phyloP scores from a whole-genome alignment of 1,140 invertebrate species.

The Leptonema lineaticorne region DNA sequence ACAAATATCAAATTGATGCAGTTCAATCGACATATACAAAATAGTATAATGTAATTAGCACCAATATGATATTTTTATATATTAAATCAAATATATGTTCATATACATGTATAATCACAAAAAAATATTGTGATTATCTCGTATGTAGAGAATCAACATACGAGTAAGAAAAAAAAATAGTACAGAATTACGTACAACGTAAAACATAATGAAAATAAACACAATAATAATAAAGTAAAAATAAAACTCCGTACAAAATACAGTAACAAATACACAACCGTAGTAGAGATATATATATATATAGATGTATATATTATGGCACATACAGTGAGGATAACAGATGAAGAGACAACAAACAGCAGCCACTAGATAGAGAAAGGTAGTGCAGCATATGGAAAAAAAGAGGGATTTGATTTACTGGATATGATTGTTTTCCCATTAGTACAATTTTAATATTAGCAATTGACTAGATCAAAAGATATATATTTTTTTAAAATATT shows the following conservation, averaged over 20 bases:
- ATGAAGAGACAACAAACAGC: conserved; percentile 34
- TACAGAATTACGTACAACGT: conserved; percentile 4
- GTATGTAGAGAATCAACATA: conserved; percentile 1
- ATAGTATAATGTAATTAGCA: neutral
- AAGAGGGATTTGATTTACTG: too few species aligned
- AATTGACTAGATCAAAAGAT: too few species aligned
- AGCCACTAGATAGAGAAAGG: conserved; percentile 35
- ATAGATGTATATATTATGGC: conserved; percentile 22
- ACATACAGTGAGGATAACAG: conserved; percentile 33
- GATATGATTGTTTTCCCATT: too few species aligned
- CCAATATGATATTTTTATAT: neutral
- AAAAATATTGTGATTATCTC: neutral
- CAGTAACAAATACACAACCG: neutral
- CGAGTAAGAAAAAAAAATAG: neutral
- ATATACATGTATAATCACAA: neutral
- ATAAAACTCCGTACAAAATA: neutral
- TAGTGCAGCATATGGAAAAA: neutral
- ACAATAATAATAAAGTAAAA: neutral
- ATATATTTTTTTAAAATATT: too few species aligned
- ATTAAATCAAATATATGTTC: neutral
- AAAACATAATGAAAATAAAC: too few species aligned
- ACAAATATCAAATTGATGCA: too few species aligned
- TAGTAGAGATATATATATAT: neutral
- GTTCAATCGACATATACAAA: too few species aligned
- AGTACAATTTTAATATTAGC: too few species aligned